A percentile compares a stretch with the other conserved stretches of the same genome.
Evolutionary conservation across 1,140 invertebrate genomes (phyloP).

Genomic region (Pseudomyrmex dendroicus): DNA sequence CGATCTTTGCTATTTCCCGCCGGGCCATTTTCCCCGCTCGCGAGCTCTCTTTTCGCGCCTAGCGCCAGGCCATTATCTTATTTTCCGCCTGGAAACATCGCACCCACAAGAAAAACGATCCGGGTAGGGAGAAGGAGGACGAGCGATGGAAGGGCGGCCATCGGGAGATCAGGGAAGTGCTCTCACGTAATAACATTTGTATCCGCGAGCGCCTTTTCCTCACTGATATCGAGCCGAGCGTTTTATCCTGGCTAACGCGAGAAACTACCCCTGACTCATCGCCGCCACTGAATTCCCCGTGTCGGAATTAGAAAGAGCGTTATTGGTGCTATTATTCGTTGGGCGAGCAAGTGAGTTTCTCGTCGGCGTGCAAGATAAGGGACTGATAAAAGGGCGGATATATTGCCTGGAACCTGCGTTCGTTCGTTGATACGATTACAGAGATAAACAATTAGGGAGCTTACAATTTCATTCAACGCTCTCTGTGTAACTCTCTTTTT

Average conservation of each 20-base stretch:
- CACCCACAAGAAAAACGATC: slow-evolving; percentile 83
- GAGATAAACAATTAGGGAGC: slow-evolving; percentile 2
- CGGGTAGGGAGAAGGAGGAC: slow-evolving; percentile 16
- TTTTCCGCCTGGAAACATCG: slow-evolving; percentile 84
- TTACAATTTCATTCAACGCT: background rate
- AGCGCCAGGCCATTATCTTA: slow-evolving; percentile 83
- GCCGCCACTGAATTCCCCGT: slow-evolving; percentile 1
- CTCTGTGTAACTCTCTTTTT: background rate
- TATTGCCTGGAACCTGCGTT: slow-evolving; percentile 7
- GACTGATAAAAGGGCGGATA: background rate
- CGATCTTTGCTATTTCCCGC: slow-evolving; percentile 79
- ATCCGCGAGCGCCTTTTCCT: slow-evolving; percentile 64
- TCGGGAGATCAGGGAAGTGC: slow-evolving; percentile 71
- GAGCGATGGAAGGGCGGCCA: slow-evolving; percentile 51
- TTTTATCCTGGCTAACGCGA: slow-evolving; percentile 48
- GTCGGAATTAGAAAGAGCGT: slow-evolving; percentile 48
- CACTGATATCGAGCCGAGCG: slow-evolving; percentile 49
- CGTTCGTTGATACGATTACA: slow-evolving; percentile 19
- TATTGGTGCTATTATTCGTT: slow-evolving; percentile 37
- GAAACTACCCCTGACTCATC: slow-evolving; percentile 5
- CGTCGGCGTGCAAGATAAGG: slow-evolving; percentile 18
- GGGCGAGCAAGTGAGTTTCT: slow-evolving; percentile 14
- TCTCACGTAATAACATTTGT: slow-evolving; percentile 74
- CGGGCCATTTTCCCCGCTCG: slow-evolving; percentile 70
- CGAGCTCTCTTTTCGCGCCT: slow-evolving; percentile 78